phyloP scores from a whole-genome alignment of 2,797 vertebrate genomes.

The Carapus acus region DNA sequence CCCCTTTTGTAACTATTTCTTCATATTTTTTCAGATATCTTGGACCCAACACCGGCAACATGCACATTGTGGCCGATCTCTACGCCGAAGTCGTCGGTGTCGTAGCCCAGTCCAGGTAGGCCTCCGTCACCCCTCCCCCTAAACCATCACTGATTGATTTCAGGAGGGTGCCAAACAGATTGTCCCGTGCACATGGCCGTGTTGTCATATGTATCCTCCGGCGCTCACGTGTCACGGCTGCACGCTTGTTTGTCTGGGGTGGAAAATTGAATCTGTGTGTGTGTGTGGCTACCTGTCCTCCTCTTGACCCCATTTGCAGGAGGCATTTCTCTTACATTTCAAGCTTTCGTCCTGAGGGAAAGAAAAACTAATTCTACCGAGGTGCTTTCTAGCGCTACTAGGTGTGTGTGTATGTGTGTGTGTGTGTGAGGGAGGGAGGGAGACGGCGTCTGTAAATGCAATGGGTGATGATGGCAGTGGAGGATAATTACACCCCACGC shows the following conservation, averaged over 20 bases:
- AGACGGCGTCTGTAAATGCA: too few relatives aligned
- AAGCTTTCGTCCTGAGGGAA: not conserved
- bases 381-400: not conserved
- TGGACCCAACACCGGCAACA: constrained; percentile 97
- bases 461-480: not conserved
- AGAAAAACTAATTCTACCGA: constrained; percentile 6
- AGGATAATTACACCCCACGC: constrained; percentile 35
- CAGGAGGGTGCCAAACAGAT: too few relatives aligned
- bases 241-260: constrained; percentile 10
- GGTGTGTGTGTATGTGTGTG: constrained; percentile 6
- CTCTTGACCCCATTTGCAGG: constrained; percentile 39
- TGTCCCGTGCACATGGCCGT: too few relatives aligned
- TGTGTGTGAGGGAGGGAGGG: not conserved
- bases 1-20: constrained; percentile 7
- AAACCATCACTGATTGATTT: too few relatives aligned
- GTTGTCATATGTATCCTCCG: too few relatives aligned
- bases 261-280: constrained; percentile 16
- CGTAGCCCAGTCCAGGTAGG: constrained; percentile 93
- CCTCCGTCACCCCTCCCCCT: too few relatives aligned
- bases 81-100: constrained; percentile 98
- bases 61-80: constrained; percentile 98
- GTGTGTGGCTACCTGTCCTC: constrained; percentile 35
- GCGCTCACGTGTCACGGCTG: too few relatives aligned
- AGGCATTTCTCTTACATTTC: constrained; percentile 14
- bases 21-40: constrained; percentile 86